These are phyloP conservation scores for Glandiceps talaboti DNA, from an alignment of 53 echinoderm and acorn worm genomes.

Conservation along the genomic window DNA sequence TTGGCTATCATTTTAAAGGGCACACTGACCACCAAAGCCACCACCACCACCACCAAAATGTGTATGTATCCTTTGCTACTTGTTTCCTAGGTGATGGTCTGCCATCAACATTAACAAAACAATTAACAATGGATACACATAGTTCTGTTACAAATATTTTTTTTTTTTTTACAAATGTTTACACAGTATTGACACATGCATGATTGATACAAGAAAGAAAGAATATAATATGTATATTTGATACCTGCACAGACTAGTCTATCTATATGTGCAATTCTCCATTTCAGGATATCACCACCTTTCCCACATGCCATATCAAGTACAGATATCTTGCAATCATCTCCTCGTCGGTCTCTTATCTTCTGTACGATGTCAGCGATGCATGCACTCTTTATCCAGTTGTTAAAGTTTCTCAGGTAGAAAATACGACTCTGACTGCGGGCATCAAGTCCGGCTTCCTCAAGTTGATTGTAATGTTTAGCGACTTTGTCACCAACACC, in stretches of 20 bases:
- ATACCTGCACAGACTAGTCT: slow-evolving; percentile 90
- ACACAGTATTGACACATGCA: too few species aligned
- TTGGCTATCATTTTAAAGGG: too few species aligned
- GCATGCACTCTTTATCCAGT: slow-evolving; percentile 90
- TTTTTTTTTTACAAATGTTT: too few species aligned
- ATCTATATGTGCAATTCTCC: slow-evolving; percentile 79
- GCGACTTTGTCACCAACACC: slow-evolving; percentile 37
- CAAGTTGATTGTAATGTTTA: slow-evolving; percentile 86
- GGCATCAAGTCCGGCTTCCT: slow-evolving; percentile 56
- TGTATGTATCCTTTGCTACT: too few species aligned
- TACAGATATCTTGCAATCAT: slow-evolving; percentile 32
- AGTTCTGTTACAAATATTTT: too few species aligned
- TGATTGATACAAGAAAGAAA: too few species aligned
- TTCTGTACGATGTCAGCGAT: slow-evolving; percentile 52
- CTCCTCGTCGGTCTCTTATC: slow-evolving; percentile 22
- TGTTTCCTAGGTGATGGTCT: too few species aligned
- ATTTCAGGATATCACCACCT: slow-evolving; percentile 93
- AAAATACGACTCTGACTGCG: slow-evolving; percentile 68
- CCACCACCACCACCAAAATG: too few species aligned
- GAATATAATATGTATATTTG: not conserved
- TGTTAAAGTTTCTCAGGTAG: slow-evolving; percentile 90
- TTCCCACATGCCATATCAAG: slow-evolving; percentile 92
- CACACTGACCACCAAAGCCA: not conserved
- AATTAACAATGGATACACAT: too few species aligned
- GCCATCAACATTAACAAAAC: too few species aligned